Evolutionary conservation across 2,888 invertebrate species (phyloP), one percentile per base, ranked within the genome.

Genomic region (Zygothrica quintamaculata): DNA sequence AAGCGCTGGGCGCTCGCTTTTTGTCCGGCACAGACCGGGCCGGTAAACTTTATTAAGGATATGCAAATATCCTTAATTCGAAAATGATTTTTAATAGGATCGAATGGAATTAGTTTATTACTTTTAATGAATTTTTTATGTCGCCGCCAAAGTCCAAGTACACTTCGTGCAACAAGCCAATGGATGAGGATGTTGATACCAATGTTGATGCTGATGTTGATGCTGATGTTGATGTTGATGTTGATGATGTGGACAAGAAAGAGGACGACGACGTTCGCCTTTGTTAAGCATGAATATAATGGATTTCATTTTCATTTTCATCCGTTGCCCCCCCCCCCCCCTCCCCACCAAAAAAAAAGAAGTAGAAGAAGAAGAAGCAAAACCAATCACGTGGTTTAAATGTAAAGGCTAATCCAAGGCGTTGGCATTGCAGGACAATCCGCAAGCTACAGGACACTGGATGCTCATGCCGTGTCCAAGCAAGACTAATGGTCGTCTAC

Each of bases 81-180:
- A 89, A 89, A 89, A 89, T 89, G 89, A 89, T 89, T 89, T 89
- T 89, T 89, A 89, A 89, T 89, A 89, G 90, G 89, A 89, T 89
- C 90, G 89, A 89, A 89, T 88, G 89, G 90, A 89, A 89, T 89
- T 89, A 89, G 89, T 89, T 89, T 89, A 89, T 89, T 89, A 89
- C 90, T 89, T 89, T 89, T 89, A 89, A 89, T 89, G 89, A 89
- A 89, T 89, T 89, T 89, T 89, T 89, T 89, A 89, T 89, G 89
- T 89, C 78, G 84, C 76, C 76, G 75, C 64, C 60, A 52, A 62
- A 57, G 67, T 56, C 36, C 48, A 48, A 46, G 51, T 43, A 37
- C 52, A 15, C 33, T 25, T 9, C 26, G 12, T 37, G 37, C n/a
- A 5, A 37, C 3, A 11, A 51, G 11, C 5, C 18, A 15, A n/a